These are phyloP conservation scores for Cryptocephalus primarius DNA, from an alignment of 2,888 invertebrate genomes.

Conservation along the genomic window DNA sequence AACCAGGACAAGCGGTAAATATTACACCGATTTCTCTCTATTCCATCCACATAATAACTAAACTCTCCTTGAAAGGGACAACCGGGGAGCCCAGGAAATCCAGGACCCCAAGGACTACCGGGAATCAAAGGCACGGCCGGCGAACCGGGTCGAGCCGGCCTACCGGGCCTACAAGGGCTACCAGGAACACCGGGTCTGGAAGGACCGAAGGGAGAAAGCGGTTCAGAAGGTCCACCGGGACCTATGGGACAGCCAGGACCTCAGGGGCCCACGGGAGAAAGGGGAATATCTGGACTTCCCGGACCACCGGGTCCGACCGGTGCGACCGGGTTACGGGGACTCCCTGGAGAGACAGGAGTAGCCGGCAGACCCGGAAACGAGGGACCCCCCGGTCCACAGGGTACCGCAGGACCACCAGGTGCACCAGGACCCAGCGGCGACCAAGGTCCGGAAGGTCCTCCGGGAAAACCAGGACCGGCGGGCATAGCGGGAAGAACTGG, in stretches of 20 bases:
- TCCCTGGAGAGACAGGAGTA: slow-evolving; percentile 60
- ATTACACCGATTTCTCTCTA: slow-evolving; percentile 3
- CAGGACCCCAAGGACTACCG: slow-evolving; percentile 58
- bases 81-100: slow-evolving; percentile 56
- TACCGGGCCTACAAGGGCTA: slow-evolving; percentile 54
- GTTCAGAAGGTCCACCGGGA: slow-evolving; percentile 58
- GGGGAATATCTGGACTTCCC: slow-evolving; percentile 50
- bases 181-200: slow-evolving; percentile 62
- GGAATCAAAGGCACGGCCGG: slow-evolving; percentile 64
- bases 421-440: slow-evolving; percentile 51
- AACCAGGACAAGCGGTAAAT: slow-evolving; percentile 56
- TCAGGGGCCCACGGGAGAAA: slow-evolving; percentile 56
- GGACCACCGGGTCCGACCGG: slow-evolving; percentile 56
- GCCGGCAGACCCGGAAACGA: slow-evolving; percentile 63
- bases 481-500: slow-evolving; percentile 64
- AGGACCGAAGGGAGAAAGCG: slow-evolving; percentile 65
- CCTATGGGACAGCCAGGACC: slow-evolving; percentile 59
- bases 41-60: background rate
- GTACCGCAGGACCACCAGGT: slow-evolving; percentile 56
- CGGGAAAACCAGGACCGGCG: slow-evolving; percentile 60
- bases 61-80: slow-evolving; percentile 45
- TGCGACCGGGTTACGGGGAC: slow-evolving; percentile 53
- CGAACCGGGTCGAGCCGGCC: slow-evolving; percentile 57
- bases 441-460: slow-evolving; percentile 47
- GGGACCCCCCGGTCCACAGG: slow-evolving; percentile 59